Conservation (phyloP, 2,113 vertebrate genomes). For the Carettochelys insculpta region DNA sequence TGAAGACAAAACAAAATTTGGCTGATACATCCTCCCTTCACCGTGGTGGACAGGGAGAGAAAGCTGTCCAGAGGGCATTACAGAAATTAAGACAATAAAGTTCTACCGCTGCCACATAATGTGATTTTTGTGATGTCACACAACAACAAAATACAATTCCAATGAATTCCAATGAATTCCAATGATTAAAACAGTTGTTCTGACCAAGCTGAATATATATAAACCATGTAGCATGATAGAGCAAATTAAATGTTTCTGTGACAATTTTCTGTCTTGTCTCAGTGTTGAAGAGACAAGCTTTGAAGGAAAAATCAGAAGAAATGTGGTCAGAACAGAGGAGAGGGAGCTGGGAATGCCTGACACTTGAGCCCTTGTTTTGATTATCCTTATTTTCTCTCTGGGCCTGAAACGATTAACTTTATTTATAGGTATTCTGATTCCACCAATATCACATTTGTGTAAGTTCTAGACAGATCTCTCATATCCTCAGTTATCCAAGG, state of each 20-base stretch:
- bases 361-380: background rate
- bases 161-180: background rate
- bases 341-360: background rate
- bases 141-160: constrained; percentile 16
- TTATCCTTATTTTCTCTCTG: background rate
- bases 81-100: background rate
- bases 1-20: constrained; percentile 26
- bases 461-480: background rate
- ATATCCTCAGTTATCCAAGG: background rate
- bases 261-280: background rate
- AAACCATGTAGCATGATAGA: background rate
- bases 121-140: background rate
- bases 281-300: background rate
- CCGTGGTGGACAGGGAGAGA: background rate
- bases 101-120: accelerated
- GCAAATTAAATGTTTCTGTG: background rate
- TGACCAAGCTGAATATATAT: background rate
- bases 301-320: background rate
- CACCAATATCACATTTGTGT: background rate
- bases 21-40: constrained; percentile 7
- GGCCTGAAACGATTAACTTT: background rate
- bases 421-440: background rate
- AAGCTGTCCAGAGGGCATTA: background rate
- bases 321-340: background rate
- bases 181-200: accelerated